Evolutionary conservation across 2,797 vertebrate species (phyloP).

Genomic region (Ambastaia sidthimunki): DNA sequence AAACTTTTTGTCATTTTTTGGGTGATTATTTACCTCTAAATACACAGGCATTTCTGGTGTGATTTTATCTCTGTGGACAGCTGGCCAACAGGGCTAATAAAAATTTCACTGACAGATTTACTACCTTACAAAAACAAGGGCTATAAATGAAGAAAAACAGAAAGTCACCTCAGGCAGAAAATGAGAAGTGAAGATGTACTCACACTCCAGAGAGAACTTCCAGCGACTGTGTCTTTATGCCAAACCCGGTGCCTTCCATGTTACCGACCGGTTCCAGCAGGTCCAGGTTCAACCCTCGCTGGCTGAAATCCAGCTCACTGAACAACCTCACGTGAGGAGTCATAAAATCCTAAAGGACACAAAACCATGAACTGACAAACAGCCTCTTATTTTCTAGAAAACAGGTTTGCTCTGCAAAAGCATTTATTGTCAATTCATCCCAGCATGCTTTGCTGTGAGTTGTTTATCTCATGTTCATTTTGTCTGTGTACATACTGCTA

Average conservation of each 20-base stretch:
- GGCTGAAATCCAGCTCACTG: constrained; percentile 82
- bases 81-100: background rate
- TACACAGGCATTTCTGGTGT: background rate
- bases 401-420: background rate
- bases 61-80: constrained; percentile 8
- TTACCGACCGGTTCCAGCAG: constrained; percentile 84
- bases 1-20: background rate
- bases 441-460: background rate
- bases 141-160: background rate
- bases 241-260: constrained; percentile 84
- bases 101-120: constrained; percentile 13
- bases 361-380: background rate
- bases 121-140: background rate
- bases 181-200: constrained; percentile 69
- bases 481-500: constrained; percentile 80
- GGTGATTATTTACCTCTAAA: background rate
- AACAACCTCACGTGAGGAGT: constrained; percentile 89
- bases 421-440: background rate
- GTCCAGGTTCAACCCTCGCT: constrained; percentile 81
- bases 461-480: background rate
- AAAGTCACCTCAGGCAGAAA: background rate
- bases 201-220: constrained; percentile 89
- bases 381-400: background rate
- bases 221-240: constrained; percentile 86
- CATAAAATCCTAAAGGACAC: constrained; percentile 81